Evolutionary conservation across 2,113 vertebrate genomes (phyloP), one percentile per base, ranked within the genome.

Genomic region (Psilopsiagon aymara): DNA sequence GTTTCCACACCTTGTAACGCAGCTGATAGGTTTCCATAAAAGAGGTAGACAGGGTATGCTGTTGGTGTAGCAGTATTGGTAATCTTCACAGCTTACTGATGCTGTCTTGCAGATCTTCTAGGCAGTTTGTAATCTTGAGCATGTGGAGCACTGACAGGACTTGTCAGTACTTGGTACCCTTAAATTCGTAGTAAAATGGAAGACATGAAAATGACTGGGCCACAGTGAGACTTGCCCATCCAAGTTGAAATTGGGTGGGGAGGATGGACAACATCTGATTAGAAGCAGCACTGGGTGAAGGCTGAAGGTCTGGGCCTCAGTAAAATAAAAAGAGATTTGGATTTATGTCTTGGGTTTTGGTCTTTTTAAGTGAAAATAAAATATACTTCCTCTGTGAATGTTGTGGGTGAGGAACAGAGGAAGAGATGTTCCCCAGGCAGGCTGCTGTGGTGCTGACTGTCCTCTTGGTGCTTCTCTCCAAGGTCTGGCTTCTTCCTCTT

Each of bases 401-500:
- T 11, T 53, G 29, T 55, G 29, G 39, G 41, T 31, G 59, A 28
- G 25, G 39, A 47, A 21, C 0, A 11, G 53, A 46, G 41, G 39
- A 60, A 86, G 17, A 35, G 24, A 0, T 46, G n/a, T 23, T 88
- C 49, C 7, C 19, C 0, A 1, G 35, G 12, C 0, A 0, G 12
- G 19, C 39, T 80, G 74, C 60, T 88, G 59, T 2, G 2, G 12
- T 88, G 46, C 74, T 97, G 68, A 91, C 79, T 92, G 64, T 96
- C 33, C 64, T 82, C 46, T 80, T 80, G 55, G 59, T 67, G 51
- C 59, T 95, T 92, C 62, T 89, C 41, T 76, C 70, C 80, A 82
- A 99, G 99, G 94, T 99, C 98, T 96, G 98, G 98, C 63, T 99
- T 99, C 97, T 99, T 99, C 96, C 95, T 99, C 33, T 99, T 99